Evolutionary conservation across 2,797 vertebrate species (phyloP).

Genomic region (Sebastolobus altivelis): DNA sequence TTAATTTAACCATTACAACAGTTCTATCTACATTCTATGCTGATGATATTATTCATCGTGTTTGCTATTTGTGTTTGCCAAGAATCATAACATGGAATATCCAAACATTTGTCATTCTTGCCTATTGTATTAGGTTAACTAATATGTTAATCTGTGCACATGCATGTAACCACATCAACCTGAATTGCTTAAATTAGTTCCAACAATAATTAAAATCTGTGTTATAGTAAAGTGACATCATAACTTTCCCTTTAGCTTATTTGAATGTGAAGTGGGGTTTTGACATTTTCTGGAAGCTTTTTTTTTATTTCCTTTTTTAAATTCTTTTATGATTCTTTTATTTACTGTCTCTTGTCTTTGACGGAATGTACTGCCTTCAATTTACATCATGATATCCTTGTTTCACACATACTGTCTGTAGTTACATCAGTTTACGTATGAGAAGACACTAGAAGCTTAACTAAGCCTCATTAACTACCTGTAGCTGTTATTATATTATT

Average conservation of each 20-base stretch:
- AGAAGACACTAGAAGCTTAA: background rate
- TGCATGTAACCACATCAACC: background rate
- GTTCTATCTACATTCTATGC: background rate
- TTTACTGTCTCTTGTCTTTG: slow-evolving; percentile 15
- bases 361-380: background rate
- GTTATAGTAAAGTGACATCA: background rate
- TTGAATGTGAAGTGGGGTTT: slow-evolving; percentile 2
- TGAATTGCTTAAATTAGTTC: background rate
- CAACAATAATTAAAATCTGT: background rate
- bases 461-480: slow-evolving; percentile 2
- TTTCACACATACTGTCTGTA: slow-evolving; percentile 12
- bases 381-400: background rate
- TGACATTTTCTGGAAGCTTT: background rate
- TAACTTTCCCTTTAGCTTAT: background rate
- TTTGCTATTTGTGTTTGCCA: background rate
- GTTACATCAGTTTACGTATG: slow-evolving; percentile 1
- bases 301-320: background rate
- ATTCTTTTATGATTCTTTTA: background rate
- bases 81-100: background rate
- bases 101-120: background rate
- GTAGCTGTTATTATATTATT: background rate
- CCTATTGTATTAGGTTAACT: background rate
- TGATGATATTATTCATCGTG: background rate
- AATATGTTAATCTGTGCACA: background rate
- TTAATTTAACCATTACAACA: slow-evolving; percentile 6